These are phyloP conservation scores for Philereme vetulata DNA, from an alignment of 2,888 invertebrate genomes.

Conservation along the genomic window DNA sequence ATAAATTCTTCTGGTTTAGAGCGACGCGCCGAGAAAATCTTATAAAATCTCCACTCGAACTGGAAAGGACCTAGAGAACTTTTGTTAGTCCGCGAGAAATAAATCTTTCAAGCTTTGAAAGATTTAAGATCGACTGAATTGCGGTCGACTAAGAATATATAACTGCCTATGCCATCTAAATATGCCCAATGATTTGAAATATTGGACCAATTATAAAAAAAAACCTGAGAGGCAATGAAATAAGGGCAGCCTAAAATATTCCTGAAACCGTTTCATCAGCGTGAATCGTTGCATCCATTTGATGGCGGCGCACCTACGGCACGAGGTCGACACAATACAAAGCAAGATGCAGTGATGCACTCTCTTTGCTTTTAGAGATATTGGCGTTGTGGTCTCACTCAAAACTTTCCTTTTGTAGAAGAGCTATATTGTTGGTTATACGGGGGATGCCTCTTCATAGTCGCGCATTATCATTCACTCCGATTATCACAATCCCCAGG, in stretches of 20 bases:
- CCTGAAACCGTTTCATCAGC: constrained; percentile 17
- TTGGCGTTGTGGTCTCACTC: constrained; percentile 47
- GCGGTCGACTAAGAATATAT: constrained; percentile 1
- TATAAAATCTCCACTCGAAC: constrained; percentile 52
- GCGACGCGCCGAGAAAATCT: constrained; percentile 46
- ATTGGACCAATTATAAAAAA: constrained; percentile 1
- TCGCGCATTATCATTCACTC: constrained; percentile 23
- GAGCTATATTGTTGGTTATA: constrained; percentile 26
- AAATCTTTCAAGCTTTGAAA: not conserved
- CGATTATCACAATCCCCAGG: constrained; percentile 31
- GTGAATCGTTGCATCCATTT: constrained; percentile 43
- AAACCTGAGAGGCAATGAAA: constrained; percentile 7
- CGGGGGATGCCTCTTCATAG: constrained; percentile 13
- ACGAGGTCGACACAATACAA: constrained; percentile 52
- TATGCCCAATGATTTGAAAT: constrained; percentile 1
- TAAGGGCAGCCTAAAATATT: constrained; percentile 14
- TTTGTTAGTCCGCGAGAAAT: constrained; percentile 4
- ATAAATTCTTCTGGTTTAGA: constrained; percentile 55
- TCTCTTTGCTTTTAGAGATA: constrained; percentile 67
- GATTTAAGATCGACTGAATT: not conserved
- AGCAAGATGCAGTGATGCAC: constrained; percentile 57
- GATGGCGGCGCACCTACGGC: constrained; percentile 42
- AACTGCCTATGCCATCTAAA: constrained; percentile 9
- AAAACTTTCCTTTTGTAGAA: constrained; percentile 39
- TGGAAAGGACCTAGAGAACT: constrained; percentile 11